Conservation (phyloP, 2,797 vertebrate species). For the Dryobates pubescens region DNA sequence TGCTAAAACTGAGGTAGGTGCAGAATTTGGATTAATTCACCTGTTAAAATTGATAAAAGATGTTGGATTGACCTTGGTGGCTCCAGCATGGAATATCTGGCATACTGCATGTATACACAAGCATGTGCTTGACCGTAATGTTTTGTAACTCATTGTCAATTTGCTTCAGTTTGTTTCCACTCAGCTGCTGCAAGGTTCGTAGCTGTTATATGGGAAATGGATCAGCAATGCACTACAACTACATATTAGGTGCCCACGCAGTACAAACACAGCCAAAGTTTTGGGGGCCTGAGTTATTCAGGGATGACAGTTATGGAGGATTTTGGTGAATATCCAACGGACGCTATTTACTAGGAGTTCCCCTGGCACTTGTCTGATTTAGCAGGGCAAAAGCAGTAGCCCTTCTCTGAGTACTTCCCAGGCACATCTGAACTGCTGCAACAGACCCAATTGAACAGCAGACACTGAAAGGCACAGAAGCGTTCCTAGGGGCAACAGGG, state of each 20-base stretch:
- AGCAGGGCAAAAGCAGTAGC: neutral
- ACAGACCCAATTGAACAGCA: neutral
- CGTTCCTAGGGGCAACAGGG: fast-evolving
- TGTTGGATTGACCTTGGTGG: neutral
- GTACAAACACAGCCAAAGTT: neutral
- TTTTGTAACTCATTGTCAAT: neutral
- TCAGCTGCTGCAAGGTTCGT: neutral
- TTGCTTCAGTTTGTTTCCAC: neutral
- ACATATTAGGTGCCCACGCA: too few relatives aligned
- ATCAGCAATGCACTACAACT: neutral
- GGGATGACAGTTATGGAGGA: neutral
- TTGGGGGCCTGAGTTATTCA: neutral
- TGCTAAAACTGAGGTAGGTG: neutral
- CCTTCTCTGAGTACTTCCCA: neutral
- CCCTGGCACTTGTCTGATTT: neutral
- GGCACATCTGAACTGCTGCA: neutral
- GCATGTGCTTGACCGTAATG: neutral
- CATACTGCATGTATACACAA: neutral
- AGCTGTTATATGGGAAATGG: neutral
- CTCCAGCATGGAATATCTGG: neutral
- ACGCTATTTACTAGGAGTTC: neutral
- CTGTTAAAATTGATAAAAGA: conserved; percentile 24
- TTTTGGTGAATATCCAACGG: neutral
- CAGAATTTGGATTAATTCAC: conserved; percentile 30
- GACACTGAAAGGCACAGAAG: fast-evolving